Evolutionary conservation across 2,113 vertebrate species (phyloP), one percentile per base, ranked within the genome.

Genomic region (Entelurus aequoreus): DNA sequence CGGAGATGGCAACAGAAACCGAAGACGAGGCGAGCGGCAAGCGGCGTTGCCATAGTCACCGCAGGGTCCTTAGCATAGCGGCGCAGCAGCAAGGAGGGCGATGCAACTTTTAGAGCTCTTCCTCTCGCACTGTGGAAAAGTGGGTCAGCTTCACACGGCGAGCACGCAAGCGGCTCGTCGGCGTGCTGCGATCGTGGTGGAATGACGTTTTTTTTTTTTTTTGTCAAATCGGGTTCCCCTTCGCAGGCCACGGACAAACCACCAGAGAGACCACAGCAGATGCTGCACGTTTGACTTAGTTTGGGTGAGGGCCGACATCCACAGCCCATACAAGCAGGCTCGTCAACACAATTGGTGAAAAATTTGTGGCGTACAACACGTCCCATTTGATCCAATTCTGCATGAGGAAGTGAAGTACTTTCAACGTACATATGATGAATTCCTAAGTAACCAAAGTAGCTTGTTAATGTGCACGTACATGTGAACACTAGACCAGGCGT

Each of bases 11-110:
- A 73, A 65, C 3, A 63, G 59, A 52, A 66, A 57, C 4, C 59
- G 3, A 46, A 44, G 35, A 61, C 6, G 10, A 28, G 54, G 6
- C 54, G 12, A 48, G 37, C 67, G 69, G 48, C 68, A 19, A 63
- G 75, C 83, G 79, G 76, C n/a, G 83, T 86, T 87, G 71, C 83
- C 76, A 83, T 83, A 78, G 83, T 48, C 83, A 84, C 82, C 13
- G 8, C 65, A 70, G 68, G 68, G 74, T 82, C 66, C 57, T 63
- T 55, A 48, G 63, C 74, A 81, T 79, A 68, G 66, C 50, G 54
- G 63, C 55, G 69, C 50, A 62, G 53, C 52, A 66, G 47, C 48
- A 68, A 71, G 63, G 47, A 53, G 51, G 65, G 48, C 35, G 60
- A 40, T 8, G 5, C 62, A 82, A 74, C 57, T 80, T 84, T 74